Percentiles rank a stretch among this genome's conserved stretches.
These are phyloP conservation scores for Platanista minor DNA, from an alignment of 2,113 vertebrate species.

Conservation along the genomic window DNA sequence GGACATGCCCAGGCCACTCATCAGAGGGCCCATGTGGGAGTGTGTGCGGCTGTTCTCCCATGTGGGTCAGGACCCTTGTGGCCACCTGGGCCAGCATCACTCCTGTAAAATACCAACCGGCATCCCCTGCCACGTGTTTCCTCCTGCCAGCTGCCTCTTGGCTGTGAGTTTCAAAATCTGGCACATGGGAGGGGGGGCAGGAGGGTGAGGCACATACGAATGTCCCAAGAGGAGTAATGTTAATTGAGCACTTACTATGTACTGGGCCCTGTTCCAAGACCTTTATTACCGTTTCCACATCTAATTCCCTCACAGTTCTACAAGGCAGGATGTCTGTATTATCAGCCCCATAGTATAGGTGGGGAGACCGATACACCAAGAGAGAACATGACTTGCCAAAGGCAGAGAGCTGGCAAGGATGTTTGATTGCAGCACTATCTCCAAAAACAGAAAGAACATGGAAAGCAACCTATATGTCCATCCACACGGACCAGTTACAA, in stretches of 20 bases:
- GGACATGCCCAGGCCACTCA: accelerated
- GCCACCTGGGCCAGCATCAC: background rate
- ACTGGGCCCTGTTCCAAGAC: background rate
- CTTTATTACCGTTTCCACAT: no score
- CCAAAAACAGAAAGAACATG: background rate
- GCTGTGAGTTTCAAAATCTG: background rate
- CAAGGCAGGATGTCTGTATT: background rate
- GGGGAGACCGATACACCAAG: accelerated
- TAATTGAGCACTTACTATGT: background rate
- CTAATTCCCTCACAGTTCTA: background rate
- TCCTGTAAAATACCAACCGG: background rate
- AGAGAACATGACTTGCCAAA: accelerated
- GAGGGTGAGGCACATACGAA: accelerated
- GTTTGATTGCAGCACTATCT: background rate
- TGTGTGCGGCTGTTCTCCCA: background rate
- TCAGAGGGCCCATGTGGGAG: background rate
- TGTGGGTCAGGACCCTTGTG: accelerated
- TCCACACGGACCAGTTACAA: background rate
- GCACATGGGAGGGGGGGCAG: background rate
- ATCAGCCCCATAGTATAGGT: background rate
- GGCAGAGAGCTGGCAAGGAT: background rate
- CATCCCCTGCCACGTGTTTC: accelerated
- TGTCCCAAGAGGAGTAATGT: background rate
- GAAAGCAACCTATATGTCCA: background rate
- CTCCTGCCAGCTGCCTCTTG: background rate